A percentile compares a stretch with the other conserved stretches of the same genome.
phyloP scores from a whole-genome alignment of 1,140 invertebrate genomes.

The Drosophila prosaltans region DNA sequence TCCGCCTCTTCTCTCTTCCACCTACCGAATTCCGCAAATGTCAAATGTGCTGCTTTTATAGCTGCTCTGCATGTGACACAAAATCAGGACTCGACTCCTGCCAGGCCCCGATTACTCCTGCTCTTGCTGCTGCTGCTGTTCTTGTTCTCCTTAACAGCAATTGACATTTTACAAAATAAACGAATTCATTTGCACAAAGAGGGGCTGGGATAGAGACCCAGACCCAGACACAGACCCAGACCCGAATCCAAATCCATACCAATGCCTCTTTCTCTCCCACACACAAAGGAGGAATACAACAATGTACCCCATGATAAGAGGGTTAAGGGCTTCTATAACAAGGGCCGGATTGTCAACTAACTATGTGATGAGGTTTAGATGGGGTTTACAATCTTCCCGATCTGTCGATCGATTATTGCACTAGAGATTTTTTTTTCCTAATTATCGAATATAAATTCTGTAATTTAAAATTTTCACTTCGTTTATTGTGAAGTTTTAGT shows the following conservation, averaged over 20 bases:
- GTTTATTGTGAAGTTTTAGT: neutral
- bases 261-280: neutral
- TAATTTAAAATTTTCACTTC: too few relatives aligned
- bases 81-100: slow-evolving; percentile 26
- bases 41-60: slow-evolving; percentile 40
- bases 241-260: neutral
- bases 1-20: slow-evolving; percentile 14
- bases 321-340: slow-evolving; percentile 3
- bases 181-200: slow-evolving; percentile 79
- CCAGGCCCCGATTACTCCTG: neutral
- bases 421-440: too few relatives aligned
- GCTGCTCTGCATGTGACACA: slow-evolving; percentile 46
- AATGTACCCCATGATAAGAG: neutral
- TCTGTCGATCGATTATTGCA: too few relatives aligned
- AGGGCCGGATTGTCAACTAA: slow-evolving; percentile 38
- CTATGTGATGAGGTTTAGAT: slow-evolving; percentile 1
- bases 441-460: too few relatives aligned
- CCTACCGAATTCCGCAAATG: slow-evolving; percentile 46
- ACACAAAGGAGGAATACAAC: neutral
- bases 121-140: slow-evolving; percentile 23
- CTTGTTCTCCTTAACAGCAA: slow-evolving; percentile 59
- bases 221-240: slow-evolving; percentile 7
- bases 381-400: neutral
- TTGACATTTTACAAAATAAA: slow-evolving; percentile 82
- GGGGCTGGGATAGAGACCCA: slow-evolving; percentile 29